Evolutionary conservation across 2,797 vertebrate genomes (phyloP).

Genomic region (Podarcis lilfordi): DNA sequence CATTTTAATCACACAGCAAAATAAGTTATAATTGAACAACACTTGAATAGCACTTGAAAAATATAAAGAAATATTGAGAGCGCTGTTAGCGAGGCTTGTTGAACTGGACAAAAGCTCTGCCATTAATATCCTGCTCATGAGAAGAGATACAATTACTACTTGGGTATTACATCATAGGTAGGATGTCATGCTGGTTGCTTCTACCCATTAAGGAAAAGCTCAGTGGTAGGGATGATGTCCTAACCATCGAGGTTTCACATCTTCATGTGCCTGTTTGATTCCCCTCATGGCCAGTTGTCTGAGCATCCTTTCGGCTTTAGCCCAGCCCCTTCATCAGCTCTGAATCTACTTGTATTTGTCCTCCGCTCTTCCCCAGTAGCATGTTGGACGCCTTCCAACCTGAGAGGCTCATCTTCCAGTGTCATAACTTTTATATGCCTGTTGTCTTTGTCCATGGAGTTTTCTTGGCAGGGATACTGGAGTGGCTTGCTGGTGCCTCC

Average conservation of each 20-base stretch:
- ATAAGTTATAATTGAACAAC: slow-evolving; percentile 59
- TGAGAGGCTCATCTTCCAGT: no score
- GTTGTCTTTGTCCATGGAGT: no score
- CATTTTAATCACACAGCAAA: slow-evolving; percentile 69
- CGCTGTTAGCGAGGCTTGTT: background rate
- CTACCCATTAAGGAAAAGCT: background rate
- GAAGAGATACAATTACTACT: background rate
- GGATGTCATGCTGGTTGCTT: background rate
- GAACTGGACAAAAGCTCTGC: slow-evolving; percentile 36
- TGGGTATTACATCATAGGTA: background rate
- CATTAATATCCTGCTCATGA: slow-evolving; percentile 2
- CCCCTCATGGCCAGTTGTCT: background rate
- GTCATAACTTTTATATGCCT: no score
- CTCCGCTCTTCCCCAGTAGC: no score
- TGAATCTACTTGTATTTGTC: no score
- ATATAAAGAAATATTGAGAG: slow-evolving; percentile 38
- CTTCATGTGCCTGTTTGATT: no score
- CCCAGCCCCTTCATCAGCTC: no score
- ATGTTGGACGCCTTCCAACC: no score
- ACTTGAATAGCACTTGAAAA: slow-evolving; percentile 55
- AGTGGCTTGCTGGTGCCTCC: no score
- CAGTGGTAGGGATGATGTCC: background rate
- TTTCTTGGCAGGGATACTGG: no score
- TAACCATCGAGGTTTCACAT: background rate
- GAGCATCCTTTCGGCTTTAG: no score